phyloP scores from a whole-genome alignment of 2,113 vertebrate genomes.

The Perognathus longimembris region DNA sequence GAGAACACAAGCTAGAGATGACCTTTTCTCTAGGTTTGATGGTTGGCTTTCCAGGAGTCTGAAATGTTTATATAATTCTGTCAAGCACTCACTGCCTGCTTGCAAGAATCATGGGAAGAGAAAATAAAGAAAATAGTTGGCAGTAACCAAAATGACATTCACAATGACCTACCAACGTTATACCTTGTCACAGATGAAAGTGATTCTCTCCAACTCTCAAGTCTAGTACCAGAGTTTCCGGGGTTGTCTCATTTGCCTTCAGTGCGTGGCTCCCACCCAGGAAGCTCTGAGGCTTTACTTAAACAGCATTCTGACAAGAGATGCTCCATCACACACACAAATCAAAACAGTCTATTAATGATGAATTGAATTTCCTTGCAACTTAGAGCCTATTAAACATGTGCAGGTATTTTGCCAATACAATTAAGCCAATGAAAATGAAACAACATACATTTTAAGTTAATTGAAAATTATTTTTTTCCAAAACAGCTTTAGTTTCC shows the following conservation, averaged over 20 bases:
- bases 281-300: neutral
- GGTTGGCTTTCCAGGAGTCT: neutral
- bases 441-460: conserved; percentile 14
- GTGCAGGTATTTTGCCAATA: neutral
- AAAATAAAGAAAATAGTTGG: neutral
- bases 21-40: neutral
- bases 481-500: conserved; percentile 18
- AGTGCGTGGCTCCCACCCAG: neutral
- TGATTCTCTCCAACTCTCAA: neutral
- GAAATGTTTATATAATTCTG: neutral
- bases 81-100: neutral
- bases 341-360: neutral
- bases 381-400: conserved; percentile 22
- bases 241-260: conserved; percentile 11
- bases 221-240: neutral
- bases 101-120: neutral
- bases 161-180: conserved; percentile 22
- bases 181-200: neutral
- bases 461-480: conserved; percentile 54
- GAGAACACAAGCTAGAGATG: neutral
- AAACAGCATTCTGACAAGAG: neutral
- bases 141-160: conserved; percentile 1
- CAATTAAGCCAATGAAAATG: conserved; percentile 57
- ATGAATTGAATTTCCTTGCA: neutral
- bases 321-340: neutral